Conservation (phyloP, 2,888 invertebrate species). For the Phlogophora meticulosa region DNA sequence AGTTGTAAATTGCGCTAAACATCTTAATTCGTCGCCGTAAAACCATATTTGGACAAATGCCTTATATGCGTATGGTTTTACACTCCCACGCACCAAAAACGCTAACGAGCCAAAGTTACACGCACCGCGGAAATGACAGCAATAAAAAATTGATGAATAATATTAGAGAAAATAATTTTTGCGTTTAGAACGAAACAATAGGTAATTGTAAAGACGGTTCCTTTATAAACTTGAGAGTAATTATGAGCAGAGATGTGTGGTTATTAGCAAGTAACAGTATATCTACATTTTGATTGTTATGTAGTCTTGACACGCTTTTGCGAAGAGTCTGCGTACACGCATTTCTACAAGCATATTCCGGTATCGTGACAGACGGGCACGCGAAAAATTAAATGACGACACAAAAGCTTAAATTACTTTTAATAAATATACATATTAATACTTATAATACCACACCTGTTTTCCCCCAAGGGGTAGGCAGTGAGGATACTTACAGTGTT, state of each 20-base stretch:
- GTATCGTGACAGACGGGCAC: no score
- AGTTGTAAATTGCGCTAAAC: slow-evolving; percentile 48
- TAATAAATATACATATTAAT: no score
- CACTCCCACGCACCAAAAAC: slow-evolving; percentile 61
- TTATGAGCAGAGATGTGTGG: slow-evolving; percentile 47
- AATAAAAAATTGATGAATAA: slow-evolving; percentile 64
- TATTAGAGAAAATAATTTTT: slow-evolving; percentile 49
- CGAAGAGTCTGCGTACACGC: background rate
- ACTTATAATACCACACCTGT: no score
- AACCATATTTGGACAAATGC: slow-evolving; percentile 46
- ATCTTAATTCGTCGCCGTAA: slow-evolving; percentile 53
- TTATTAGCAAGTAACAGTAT: slow-evolving; percentile 48
- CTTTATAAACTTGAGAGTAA: slow-evolving; percentile 45
- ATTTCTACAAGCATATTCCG: background rate
- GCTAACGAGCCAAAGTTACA: slow-evolving; percentile 45
- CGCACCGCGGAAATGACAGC: slow-evolving; percentile 59
- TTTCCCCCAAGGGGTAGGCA: no score
- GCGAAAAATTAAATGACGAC: no score
- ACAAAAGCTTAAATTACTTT: no score
- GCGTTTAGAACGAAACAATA: slow-evolving; percentile 68
- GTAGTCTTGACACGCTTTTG: slow-evolving; percentile 31
- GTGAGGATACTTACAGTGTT: no score
- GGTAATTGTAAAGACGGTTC: slow-evolving; percentile 66
- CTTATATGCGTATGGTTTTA: slow-evolving; percentile 15
- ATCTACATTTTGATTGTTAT: slow-evolving; percentile 21